Conservation (phyloP, 2,888 invertebrate genomes). For the Aplocera efformata region DNA sequence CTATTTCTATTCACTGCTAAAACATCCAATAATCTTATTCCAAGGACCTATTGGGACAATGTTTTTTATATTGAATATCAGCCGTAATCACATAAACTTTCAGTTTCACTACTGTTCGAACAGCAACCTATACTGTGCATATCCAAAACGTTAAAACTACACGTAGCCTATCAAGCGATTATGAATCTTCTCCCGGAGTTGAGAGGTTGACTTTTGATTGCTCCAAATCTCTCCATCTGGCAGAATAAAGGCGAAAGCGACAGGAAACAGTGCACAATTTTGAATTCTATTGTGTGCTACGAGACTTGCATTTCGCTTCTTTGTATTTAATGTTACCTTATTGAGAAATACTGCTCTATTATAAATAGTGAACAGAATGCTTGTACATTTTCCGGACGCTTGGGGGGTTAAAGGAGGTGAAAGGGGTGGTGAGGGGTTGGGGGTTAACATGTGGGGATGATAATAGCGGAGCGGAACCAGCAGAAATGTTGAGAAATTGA, state of each 20-base stretch:
- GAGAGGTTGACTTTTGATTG: slow-evolving; percentile 45
- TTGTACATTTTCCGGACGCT: slow-evolving; percentile 45
- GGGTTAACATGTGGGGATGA: slow-evolving; percentile 39
- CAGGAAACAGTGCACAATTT: slow-evolving; percentile 27
- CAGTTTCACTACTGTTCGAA: no score
- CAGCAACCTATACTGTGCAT: slow-evolving; percentile 34
- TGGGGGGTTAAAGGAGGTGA: slow-evolving; percentile 11
- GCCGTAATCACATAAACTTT: no score
- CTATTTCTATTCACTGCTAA: no score
- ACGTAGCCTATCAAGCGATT: slow-evolving; percentile 38
- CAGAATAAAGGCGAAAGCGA: slow-evolving; percentile 33
- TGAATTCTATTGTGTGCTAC: slow-evolving; percentile 31
- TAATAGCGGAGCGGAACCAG: slow-evolving; percentile 32
- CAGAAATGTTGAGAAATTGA: slow-evolving; percentile 42
- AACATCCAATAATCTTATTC: no score
- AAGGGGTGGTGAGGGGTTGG: slow-evolving; percentile 11
- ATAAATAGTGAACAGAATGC: slow-evolving; percentile 46
- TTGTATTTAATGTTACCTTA: slow-evolving; percentile 41
- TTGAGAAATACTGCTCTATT: slow-evolving; percentile 41
- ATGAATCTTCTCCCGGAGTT: slow-evolving; percentile 40
- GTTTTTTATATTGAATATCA: no score
- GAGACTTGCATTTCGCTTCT: slow-evolving; percentile 33
- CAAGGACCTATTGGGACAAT: no score
- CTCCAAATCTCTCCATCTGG: slow-evolving; percentile 21
- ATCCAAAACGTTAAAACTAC: slow-evolving; percentile 41